Evolutionary conservation across 1,140 invertebrate species (phyloP).

Genomic region (Musca vetustissima): DNA sequence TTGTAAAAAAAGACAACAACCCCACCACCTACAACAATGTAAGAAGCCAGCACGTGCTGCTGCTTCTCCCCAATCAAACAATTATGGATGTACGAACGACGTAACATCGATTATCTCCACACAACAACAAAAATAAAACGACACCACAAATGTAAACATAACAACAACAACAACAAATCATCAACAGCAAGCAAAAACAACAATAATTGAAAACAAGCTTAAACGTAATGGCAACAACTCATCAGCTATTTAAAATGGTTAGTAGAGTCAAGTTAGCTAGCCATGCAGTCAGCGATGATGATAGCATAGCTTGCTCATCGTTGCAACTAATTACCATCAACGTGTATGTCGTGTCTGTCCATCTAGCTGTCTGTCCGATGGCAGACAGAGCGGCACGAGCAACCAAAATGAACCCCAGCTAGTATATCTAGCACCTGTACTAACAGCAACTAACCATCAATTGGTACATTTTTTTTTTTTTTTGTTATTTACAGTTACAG

Average conservation of each 20-base stretch:
- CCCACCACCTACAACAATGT: neutral
- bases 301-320: conserved; percentile 1
- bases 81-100: too few relatives aligned
- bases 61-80: neutral
- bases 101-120: too few relatives aligned
- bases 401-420: neutral
- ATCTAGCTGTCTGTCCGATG: too few relatives aligned
- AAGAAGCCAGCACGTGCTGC: neutral
- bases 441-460: neutral
- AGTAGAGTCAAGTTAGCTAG: too few relatives aligned
- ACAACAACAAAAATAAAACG: neutral
- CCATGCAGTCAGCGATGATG: too few relatives aligned
- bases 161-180: neutral
- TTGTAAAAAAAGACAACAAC: neutral
- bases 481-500: too few relatives aligned
- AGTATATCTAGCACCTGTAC: neutral
- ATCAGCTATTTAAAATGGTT: conserved; percentile 11
- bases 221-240: conserved; percentile 5
- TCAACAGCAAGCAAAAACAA: neutral
- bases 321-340: conserved; percentile 19
- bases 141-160: neutral
- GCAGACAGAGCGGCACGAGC: neutral
- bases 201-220: neutral
- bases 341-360: neutral
- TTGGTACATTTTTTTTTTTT: too few relatives aligned